Evolutionary conservation across 92 coral and sea anemone species (phyloP), one percentile per base, ranked within the genome.

Genomic region (Epizoanthus rinbou): DNA sequence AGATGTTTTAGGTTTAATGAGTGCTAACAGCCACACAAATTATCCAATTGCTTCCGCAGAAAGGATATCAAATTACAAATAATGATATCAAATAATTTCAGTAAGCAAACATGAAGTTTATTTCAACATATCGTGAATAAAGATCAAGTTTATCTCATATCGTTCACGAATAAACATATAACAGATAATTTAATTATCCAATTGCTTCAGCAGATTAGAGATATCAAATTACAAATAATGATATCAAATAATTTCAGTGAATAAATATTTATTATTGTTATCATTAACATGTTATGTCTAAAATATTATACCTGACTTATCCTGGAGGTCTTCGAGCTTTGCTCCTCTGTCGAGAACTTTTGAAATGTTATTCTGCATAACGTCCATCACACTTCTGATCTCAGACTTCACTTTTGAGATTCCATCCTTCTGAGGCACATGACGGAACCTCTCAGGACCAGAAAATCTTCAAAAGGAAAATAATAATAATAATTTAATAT

Each of bases 331-430:
- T 21, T 97, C 99, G 59, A 97, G 66, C 80, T 97, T 97, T 59
- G 98, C 43, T 18, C 99, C 99, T 69, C 99, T 85, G 86, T 97
- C 99, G 13, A 96, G 86, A 23, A 96, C 99, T 75, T 96, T 96
- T 43, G 94, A 86, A 64, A 96, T 96, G 62, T 96, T 96, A 73
- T 74, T 89, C 67, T 96, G 99, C 99, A 96, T 96, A 39, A 94
- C 81, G 57, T 88, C 93, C 65, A 94, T 93, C 19, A 96, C 99
- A 85, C 93, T 89, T 76, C 92, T 83, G 24, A 96, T 92, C 75
- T 96, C 99, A 25, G 90, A 86, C 67, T 94, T 96, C 18, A 97
- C 99, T 68, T 88, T 91, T 6, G 98, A 85, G 31, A 97, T 84
- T 23, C 90, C 89, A 71, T 89, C 93, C 65, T 93, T 94, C 15